These are phyloP conservation scores for Promerops cafer DNA, from an alignment of 2,113 vertebrate species.

Conservation along the genomic window DNA sequence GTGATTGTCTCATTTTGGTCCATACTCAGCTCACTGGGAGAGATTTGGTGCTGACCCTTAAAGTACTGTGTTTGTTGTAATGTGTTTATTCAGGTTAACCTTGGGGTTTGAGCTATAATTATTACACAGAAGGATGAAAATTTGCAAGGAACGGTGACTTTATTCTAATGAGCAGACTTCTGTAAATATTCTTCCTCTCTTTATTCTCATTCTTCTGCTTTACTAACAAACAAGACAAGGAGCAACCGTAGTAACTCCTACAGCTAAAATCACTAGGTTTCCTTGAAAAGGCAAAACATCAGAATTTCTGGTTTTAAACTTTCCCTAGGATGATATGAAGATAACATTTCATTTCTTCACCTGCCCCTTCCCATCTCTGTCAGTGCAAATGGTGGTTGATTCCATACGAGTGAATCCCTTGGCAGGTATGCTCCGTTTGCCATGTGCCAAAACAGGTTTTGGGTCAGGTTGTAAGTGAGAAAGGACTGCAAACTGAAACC, in stretches of 20 bases:
- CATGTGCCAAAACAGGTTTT: background rate
- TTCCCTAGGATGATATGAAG: background rate
- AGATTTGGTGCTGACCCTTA: background rate
- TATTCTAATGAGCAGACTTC: constrained; percentile 24
- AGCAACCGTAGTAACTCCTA: background rate
- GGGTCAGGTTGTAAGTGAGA: background rate
- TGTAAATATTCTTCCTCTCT: background rate
- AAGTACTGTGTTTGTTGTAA: constrained; percentile 28
- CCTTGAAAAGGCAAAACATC: background rate
- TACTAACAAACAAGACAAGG: constrained; percentile 27
- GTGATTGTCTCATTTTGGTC: background rate
- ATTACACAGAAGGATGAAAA: constrained; percentile 36
- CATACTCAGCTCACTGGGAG: background rate
- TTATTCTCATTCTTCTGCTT: constrained; percentile 8
- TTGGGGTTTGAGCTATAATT: constrained; percentile 48
- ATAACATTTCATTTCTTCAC: background rate
- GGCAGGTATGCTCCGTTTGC: background rate
- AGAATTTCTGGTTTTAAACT: background rate
- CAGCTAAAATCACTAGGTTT: background rate
- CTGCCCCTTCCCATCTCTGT: background rate
- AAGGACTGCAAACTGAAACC: background rate
- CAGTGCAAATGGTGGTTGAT: background rate
- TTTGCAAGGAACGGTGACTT: background rate
- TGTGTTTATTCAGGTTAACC: constrained; percentile 38
- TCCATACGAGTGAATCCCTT: accelerated